Evolutionary conservation across 1,140 invertebrate species (phyloP), one percentile per base, ranked within the genome.

Genomic region (Pinna nobilis): DNA sequence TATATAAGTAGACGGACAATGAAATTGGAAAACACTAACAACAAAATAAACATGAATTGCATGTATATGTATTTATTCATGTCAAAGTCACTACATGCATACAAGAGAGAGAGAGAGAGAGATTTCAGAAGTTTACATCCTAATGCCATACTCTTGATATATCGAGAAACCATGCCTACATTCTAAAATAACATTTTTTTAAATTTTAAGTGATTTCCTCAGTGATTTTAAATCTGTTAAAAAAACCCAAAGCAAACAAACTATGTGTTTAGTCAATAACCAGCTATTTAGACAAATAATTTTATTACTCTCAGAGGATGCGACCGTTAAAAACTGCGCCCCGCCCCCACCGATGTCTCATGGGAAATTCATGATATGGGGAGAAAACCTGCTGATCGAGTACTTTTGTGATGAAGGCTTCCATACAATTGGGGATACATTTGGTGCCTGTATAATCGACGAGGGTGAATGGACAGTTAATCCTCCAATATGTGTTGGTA

Each of bases 151-250:
- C 30, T 33, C 3, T 20, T 5, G 18, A 35, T 3, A 33, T 5
- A 3, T 73, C 3, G 82, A 69, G 32, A 70, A 28, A 11, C 64
- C 64, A 53, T 1, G 3, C 53, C 3, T 57, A 11, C 3, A 6
- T 28, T n/a, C 18, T 35, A 15, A 33, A 18, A n/a, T 25, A 25
- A 53, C 4, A 53, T 11, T 0, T n/a, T n/a, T 59, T n/a, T 80
- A 74, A 81, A 86, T 83, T 50, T 76, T 83, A 86, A 23, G 65
- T 69, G 4, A 77, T 69, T 78, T 86, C 85, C 76, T 86, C 85
- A 68, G 79, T 84, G 33, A 83, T 72, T 57, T 86, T 83, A 15
- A 60, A 23, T 67, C 85, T 85, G 50, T 86, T 75, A 3, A 84
- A 71, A 20, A 69, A n/a, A n/a, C n/a, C 51, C 33, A 32, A 28